Conservation (phyloP, 2,113 vertebrate species). For the Alligator sinensis region DNA sequence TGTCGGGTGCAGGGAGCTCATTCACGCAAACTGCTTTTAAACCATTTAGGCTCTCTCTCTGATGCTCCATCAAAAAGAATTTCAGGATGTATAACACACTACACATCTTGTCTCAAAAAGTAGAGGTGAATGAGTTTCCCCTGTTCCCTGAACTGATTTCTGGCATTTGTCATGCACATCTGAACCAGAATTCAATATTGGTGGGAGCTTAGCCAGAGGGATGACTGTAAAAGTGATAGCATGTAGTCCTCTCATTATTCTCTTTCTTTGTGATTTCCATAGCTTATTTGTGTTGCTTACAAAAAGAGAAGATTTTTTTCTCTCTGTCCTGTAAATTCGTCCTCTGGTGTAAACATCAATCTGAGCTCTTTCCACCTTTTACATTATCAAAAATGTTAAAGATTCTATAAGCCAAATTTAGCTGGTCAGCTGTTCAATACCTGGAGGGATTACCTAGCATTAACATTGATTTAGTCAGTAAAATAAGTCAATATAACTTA, state of each 20-base stretch:
- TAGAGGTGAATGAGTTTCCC: background rate
- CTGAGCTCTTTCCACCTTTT: background rate
- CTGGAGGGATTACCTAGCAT: background rate
- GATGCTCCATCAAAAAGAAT: slow-evolving; percentile 22
- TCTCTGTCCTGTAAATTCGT: background rate
- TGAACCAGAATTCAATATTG: background rate
- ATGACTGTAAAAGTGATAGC: background rate
- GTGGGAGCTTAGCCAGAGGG: background rate
- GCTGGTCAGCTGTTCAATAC: background rate
- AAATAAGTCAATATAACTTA: background rate
- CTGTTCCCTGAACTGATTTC: background rate
- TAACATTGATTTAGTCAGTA: background rate
- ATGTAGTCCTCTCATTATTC: background rate
- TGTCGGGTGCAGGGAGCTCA: background rate
- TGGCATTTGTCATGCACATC: background rate
- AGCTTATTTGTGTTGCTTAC: background rate
- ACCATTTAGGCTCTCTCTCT: slow-evolving; percentile 15
- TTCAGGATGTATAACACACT: background rate
- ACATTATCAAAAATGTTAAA: background rate
- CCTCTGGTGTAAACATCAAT: background rate
- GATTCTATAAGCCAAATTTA: background rate
- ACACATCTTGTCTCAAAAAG: background rate
- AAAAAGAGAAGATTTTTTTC: background rate
- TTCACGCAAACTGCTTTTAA: background rate
- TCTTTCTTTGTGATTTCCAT: background rate